Percentiles rank a stretch among this genome's conserved stretches.
These are phyloP conservation scores for Zapus hudsonius DNA, from an alignment of 2,113 vertebrate genomes.

Conservation along the genomic window DNA sequence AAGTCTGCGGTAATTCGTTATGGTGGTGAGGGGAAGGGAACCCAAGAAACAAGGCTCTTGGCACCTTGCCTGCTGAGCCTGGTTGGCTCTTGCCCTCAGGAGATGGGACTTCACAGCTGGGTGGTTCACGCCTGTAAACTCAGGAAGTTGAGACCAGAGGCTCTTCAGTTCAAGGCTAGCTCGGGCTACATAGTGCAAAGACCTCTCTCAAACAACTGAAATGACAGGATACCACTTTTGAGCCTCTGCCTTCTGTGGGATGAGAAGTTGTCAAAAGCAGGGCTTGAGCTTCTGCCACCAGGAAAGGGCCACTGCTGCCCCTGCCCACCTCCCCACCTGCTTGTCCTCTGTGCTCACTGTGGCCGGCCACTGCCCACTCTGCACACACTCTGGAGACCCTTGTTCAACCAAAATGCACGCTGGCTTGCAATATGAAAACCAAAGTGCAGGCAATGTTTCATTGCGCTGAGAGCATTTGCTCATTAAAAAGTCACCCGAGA, in stretches of 20 bases:
- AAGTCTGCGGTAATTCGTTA: not conserved
- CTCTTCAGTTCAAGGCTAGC: not conserved
- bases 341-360: not conserved
- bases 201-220: not conserved
- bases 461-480: slow-evolving; percentile 27
- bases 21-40: not conserved
- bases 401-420: not conserved
- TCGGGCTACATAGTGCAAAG: not conserved
- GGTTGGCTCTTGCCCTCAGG: not conserved
- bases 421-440: not conserved
- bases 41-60: not conserved
- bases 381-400: not conserved
- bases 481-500: not conserved
- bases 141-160: not conserved
- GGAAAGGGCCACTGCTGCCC: not conserved
- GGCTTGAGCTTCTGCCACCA: not conserved
- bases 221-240: not conserved
- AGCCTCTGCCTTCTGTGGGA: not conserved
- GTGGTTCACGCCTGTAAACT: not conserved
- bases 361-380: not conserved
- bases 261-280: not conserved
- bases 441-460: not conserved
- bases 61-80: not conserved
- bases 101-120: not conserved
- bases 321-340: not conserved